phyloP scores from a whole-genome alignment of 1,140 invertebrate genomes.

The Tetramorium alpestre region DNA sequence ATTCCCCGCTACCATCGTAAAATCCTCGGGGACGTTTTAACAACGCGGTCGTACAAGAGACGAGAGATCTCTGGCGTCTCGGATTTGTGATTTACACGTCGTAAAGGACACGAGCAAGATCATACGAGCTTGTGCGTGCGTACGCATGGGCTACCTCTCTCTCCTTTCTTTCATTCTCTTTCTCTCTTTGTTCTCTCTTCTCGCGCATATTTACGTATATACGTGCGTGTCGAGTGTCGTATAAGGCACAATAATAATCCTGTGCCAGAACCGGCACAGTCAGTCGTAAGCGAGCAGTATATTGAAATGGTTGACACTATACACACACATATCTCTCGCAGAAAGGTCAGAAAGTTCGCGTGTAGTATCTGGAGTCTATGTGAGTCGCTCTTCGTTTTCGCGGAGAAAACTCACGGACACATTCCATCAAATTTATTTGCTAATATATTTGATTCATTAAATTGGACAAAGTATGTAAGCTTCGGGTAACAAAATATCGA shows the following conservation, averaged over 20 bases:
- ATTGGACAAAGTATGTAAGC: neutral
- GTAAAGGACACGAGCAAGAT: slow-evolving; percentile 69
- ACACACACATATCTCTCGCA: neutral
- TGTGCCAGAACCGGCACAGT: neutral
- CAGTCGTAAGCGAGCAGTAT: slow-evolving; percentile 4
- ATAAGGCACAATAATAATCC: slow-evolving; percentile 1
- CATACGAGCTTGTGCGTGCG: neutral
- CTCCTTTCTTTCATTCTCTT: slow-evolving; percentile 26
- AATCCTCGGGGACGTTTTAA: slow-evolving; percentile 68
- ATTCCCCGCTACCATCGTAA: slow-evolving; percentile 54
- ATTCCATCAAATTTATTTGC: too few species aligned
- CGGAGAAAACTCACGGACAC: too few species aligned
- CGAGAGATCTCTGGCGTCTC: slow-evolving; percentile 60
- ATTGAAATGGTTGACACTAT: neutral
- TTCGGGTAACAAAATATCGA: neutral
- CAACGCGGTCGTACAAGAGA: slow-evolving; percentile 43
- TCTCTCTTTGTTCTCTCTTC: neutral
- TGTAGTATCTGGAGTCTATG: too few species aligned
- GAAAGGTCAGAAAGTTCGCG: slow-evolving; percentile 13
- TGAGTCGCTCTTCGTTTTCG: too few species aligned
- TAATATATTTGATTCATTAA: too few species aligned
- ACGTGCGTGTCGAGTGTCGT: neutral
- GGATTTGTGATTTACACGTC: slow-evolving; percentile 77
- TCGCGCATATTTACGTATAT: neutral
- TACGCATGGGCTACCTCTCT: neutral